A percentile compares a stretch with the other conserved stretches of the same genome.
phyloP scores from a whole-genome alignment of 2,888 invertebrate genomes.

The Lymantria monacha region DNA sequence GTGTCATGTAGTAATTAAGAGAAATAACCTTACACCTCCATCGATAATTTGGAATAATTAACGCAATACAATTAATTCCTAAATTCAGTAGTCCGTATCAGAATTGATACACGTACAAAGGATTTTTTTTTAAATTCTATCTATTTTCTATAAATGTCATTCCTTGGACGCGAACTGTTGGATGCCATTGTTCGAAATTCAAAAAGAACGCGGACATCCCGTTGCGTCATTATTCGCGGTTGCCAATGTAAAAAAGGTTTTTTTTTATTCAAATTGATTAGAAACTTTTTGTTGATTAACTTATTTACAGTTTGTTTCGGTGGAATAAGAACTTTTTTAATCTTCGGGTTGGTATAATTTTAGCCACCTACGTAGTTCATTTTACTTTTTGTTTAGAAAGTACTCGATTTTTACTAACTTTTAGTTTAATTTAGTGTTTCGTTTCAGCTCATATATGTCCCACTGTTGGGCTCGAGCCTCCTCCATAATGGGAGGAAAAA shows the following conservation, averaged over 20 bases:
- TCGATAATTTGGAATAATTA: background rate
- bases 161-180: slow-evolving; percentile 68
- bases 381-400: background rate
- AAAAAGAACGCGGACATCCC: slow-evolving; percentile 70
- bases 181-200: slow-evolving; percentile 71
- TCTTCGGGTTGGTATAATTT: slow-evolving; percentile 11
- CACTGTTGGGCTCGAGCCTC: too few species aligned
- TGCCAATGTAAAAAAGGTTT: slow-evolving; percentile 66
- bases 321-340: too few species aligned
- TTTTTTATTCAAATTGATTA: slow-evolving; percentile 59
- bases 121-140: slow-evolving; percentile 31
- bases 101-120: slow-evolving; percentile 45
- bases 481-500: too few species aligned
- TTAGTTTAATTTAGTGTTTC: too few species aligned
- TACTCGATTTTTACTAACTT: too few species aligned
- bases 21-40: background rate
- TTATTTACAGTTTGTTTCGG: slow-evolving; percentile 27
- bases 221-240: slow-evolving; percentile 73
- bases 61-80: slow-evolving; percentile 16
- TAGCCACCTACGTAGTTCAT: slow-evolving; percentile 25
- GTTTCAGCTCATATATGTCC: too few species aligned
- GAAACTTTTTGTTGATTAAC: slow-evolving; percentile 48
- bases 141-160: slow-evolving; percentile 69
- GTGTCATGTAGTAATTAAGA: too few species aligned
- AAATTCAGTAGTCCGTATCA: slow-evolving; percentile 69